Percentiles rank a stretch among this genome's conserved stretches.
phyloP scores from a whole-genome alignment of 2,797 vertebrate species.

The Argentina silus region DNA sequence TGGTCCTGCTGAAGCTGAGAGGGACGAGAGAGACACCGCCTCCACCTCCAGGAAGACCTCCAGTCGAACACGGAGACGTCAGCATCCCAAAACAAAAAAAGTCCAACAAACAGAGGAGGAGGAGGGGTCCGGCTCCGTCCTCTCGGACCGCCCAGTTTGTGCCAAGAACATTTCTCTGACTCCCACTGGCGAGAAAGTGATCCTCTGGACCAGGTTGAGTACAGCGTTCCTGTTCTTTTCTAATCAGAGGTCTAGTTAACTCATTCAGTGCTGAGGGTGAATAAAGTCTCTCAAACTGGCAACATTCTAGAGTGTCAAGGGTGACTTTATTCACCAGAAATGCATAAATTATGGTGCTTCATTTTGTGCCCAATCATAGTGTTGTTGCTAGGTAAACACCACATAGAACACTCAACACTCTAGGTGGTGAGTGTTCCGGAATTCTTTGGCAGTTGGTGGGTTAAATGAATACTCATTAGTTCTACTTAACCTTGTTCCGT shows the following conservation, averaged over 20 bases:
- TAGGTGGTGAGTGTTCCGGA: too few species aligned
- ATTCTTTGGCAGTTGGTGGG: too few species aligned
- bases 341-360: too few species aligned
- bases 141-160: conserved; percentile 74
- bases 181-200: conserved; percentile 85
- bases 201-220: conserved; percentile 86
- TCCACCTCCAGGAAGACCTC: background rate
- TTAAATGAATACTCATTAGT: too few species aligned
- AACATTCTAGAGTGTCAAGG: too few species aligned
- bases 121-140: background rate
- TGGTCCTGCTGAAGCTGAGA: conserved; percentile 72
- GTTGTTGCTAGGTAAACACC: too few species aligned
- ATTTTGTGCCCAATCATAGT: too few species aligned
- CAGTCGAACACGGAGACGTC: too few species aligned
- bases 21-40: background rate
- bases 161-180: conserved; percentile 87
- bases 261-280: too few species aligned
- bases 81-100: background rate
- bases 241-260: background rate
- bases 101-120: conserved; percentile 68
- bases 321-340: too few species aligned
- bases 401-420: too few species aligned
- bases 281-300: too few species aligned
- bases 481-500: background rate
- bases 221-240: background rate